Percentiles rank a stretch among this genome's conserved stretches.
These are phyloP conservation scores for Drosophila aldrichi DNA, from an alignment of 2,888 invertebrate species.

Conservation along the genomic window DNA sequence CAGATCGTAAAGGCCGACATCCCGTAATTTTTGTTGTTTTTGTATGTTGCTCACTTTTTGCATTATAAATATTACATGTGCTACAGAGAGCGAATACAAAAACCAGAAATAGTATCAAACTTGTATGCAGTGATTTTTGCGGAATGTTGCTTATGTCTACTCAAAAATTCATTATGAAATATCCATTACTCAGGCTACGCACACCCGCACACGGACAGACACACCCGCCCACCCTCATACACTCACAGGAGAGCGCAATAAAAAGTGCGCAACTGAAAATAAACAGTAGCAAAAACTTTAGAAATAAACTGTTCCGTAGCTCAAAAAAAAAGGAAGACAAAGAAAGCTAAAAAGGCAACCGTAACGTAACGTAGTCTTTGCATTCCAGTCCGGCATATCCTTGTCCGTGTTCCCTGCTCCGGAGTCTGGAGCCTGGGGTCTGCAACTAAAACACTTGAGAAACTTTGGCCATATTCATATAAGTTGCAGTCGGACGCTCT, in stretches of 20 bases:
- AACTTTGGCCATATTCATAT: constrained; percentile 72
- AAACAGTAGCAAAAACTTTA: constrained; percentile 62
- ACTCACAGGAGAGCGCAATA: constrained; percentile 29
- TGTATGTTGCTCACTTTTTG: not conserved
- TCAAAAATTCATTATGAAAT: constrained; percentile 75
- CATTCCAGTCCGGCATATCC: constrained; percentile 13
- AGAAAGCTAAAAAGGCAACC: not conserved
- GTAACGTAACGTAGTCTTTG: constrained; percentile 11
- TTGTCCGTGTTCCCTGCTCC: not conserved
- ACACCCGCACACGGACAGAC: constrained; percentile 16
- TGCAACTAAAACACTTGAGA: constrained; percentile 68
- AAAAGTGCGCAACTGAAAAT: constrained; percentile 51
- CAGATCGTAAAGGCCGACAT: constrained; percentile 43
- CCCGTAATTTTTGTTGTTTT: not conserved
- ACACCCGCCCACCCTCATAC: not conserved
- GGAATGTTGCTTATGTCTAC: constrained; percentile 39
- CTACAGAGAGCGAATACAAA: constrained; percentile 8
- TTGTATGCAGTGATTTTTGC: constrained; percentile 41
- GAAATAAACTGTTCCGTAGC: constrained; percentile 45
- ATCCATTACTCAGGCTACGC: constrained; percentile 74
- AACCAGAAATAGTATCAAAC: constrained; percentile 36
- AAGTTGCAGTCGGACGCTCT: constrained; percentile 16
- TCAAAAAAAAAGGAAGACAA: not conserved
- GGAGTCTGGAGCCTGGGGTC: constrained; percentile 5
- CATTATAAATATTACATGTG: constrained; percentile 39